Evolutionary conservation across 2,888 invertebrate species (phyloP).

Genomic region (Sturmia bella): DNA sequence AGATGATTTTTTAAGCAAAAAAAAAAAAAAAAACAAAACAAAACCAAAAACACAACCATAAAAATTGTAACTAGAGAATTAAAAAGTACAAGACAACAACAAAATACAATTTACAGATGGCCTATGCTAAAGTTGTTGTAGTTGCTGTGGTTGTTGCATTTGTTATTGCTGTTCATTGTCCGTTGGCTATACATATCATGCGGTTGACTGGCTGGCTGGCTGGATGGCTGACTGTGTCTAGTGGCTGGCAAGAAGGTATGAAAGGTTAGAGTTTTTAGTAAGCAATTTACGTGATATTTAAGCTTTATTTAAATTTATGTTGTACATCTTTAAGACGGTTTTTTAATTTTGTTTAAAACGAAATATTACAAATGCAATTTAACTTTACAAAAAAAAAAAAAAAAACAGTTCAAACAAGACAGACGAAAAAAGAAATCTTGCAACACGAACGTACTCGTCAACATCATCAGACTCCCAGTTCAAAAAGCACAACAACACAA

Average conservation of each 20-base stretch:
- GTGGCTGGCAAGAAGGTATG: slow-evolving; percentile 50
- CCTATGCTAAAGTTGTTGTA: slow-evolving; percentile 10
- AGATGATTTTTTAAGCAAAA: slow-evolving; percentile 6
- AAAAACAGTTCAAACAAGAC: slow-evolving; percentile 31
- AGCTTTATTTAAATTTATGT: slow-evolving; percentile 70
- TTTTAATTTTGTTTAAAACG: slow-evolving; percentile 66
- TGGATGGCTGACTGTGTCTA: slow-evolving; percentile 11
- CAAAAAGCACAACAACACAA: not conserved
- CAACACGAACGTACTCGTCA: slow-evolving; percentile 64
- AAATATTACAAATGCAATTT: slow-evolving; percentile 67
- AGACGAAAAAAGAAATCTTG: slow-evolving; percentile 4
- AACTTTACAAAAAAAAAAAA: too few species aligned
- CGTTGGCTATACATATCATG: slow-evolving; percentile 40
- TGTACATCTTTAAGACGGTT: slow-evolving; percentile 64
- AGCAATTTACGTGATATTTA: slow-evolving; percentile 70
- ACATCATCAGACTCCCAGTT: slow-evolving; percentile 37
- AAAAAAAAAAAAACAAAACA: not conserved
- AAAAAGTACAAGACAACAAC: slow-evolving; percentile 40
- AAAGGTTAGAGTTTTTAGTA: slow-evolving; percentile 68
- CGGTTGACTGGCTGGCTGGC: not conserved
- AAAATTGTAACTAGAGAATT: slow-evolving; percentile 44
- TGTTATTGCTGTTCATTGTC: slow-evolving; percentile 14
- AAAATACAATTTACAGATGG: slow-evolving; percentile 54
- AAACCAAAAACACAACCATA: not conserved
- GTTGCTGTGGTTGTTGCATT: slow-evolving; percentile 2